Conservation (phyloP, 2,888 invertebrate genomes). For the Stictocephala bisonia region DNA sequence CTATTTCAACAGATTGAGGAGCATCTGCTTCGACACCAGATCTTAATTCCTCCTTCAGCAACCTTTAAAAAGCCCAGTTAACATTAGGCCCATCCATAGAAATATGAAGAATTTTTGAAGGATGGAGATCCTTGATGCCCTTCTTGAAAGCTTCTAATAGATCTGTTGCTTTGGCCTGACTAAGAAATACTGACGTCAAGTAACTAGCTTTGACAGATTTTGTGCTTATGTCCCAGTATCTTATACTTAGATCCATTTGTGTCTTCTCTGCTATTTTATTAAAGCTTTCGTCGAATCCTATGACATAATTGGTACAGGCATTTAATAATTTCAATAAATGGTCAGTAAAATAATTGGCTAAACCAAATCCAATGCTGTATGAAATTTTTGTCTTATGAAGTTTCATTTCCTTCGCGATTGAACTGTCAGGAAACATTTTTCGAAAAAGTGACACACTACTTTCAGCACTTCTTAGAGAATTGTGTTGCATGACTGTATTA, state of each 20-base stretch:
- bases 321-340: too few species aligned
- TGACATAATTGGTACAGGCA: too few species aligned
- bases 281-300: too few species aligned
- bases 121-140: constrained; percentile 40
- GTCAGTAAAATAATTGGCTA: too few species aligned
- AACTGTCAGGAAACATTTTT: too few species aligned
- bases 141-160: constrained; percentile 52
- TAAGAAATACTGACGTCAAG: constrained; percentile 55
- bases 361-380: too few species aligned
- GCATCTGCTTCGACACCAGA: constrained; percentile 33
- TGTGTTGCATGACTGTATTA: too few species aligned
- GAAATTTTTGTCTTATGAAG: too few species aligned
- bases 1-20: constrained; percentile 56
- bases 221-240: constrained; percentile 55
- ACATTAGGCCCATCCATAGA: constrained; percentile 57
- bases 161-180: constrained; percentile 54
- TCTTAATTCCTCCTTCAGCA: constrained; percentile 43
- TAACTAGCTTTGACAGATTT: constrained; percentile 57
- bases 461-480: too few species aligned
- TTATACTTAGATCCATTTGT: constrained; percentile 59
- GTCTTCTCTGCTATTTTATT: too few species aligned
- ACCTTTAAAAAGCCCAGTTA: constrained; percentile 52
- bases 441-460: too few species aligned
- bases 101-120: constrained; percentile 53
- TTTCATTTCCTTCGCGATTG: too few species aligned